Evolutionary conservation across 2,888 invertebrate genomes (phyloP), one percentile per base, ranked within the genome.

Genomic region (Lasioglossum oenotherae): DNA sequence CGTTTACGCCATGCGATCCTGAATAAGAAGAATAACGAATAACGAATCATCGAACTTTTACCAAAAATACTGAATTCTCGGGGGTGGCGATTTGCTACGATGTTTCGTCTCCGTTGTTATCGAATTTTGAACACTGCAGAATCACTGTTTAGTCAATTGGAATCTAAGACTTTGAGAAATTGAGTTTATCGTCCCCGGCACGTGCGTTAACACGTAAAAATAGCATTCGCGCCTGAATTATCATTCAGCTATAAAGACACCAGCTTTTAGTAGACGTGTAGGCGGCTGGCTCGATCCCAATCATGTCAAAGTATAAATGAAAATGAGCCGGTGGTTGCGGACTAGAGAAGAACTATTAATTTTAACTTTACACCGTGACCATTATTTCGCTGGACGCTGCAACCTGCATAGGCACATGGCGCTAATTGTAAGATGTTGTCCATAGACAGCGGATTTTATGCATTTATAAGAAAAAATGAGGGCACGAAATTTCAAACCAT

Each of bases 201-300:
- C 60, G 57, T 57, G 82, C 10, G 79, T 74, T 80, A 78, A 80
- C n/a, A 46, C 44, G 41, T 49, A 84, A 86, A 86, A 86, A 84
- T 86, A 84, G 81, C 72, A 76, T 67, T 41, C 67, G 35, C 23
- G 46, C 12, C 41, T 41, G 72, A 86, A 73, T 78, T 84, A 78
- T 86, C 78, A 76, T 78, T 86, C 74, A 16, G 23, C 75, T 44
- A 69, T 73, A 74, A 81, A 76, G 75, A 31, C 75, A 78, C 41
- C 46, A 49, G 31, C 31, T 84, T 86, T 84, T 81, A 73, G 81
- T 73, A 80, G 78, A 85, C 78, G 31, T 67, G 86, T 82, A 82
- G 86, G 86, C 80, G 86, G 80, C 82, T 87, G 87, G 87, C 87
- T 78, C 27, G 35, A 79, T 76, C 86, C 87, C 87, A 87, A 87